phyloP scores from a whole-genome alignment of 2,888 invertebrate genomes.

The Synergus gifuensis region DNA sequence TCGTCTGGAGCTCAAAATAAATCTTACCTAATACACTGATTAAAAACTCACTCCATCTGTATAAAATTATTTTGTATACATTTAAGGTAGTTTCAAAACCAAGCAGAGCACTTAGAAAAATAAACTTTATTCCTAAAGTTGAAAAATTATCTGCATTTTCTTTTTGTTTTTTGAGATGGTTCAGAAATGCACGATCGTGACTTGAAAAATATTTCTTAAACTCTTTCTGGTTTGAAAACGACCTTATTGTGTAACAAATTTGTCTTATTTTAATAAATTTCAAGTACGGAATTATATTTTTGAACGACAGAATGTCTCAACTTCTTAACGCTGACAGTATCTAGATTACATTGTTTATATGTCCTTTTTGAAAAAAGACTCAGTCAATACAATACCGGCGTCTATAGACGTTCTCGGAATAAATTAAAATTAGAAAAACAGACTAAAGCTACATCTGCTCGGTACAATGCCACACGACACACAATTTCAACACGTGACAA shows the following conservation, averaged over 20 bases:
- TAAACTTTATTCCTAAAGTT: background rate
- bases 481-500: conserved; percentile 15
- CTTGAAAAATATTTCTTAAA: background rate
- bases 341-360: conserved; percentile 13
- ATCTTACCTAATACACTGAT: background rate
- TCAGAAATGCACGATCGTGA: background rate
- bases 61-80: background rate
- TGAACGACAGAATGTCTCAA: conserved; percentile 8
- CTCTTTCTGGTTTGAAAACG: background rate
- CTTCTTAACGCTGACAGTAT: background rate
- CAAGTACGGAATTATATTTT: background rate
- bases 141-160: background rate
- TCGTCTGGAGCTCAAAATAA: background rate
- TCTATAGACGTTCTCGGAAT: conserved; percentile 31
- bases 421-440: conserved; percentile 17
- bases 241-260: background rate
- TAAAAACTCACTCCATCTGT: background rate
- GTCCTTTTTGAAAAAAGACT: conserved; percentile 26
- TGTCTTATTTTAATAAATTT: background rate
- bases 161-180: background rate
- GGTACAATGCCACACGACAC: conserved; percentile 28
- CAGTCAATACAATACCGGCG: conserved; percentile 30
- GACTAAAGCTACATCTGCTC: conserved; percentile 30
- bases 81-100: background rate
- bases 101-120: background rate